A percentile compares a stretch with the other conserved stretches of the same genome.
phyloP scores from a whole-genome alignment of 2,888 invertebrate genomes.

The Salpingus planirostris region DNA sequence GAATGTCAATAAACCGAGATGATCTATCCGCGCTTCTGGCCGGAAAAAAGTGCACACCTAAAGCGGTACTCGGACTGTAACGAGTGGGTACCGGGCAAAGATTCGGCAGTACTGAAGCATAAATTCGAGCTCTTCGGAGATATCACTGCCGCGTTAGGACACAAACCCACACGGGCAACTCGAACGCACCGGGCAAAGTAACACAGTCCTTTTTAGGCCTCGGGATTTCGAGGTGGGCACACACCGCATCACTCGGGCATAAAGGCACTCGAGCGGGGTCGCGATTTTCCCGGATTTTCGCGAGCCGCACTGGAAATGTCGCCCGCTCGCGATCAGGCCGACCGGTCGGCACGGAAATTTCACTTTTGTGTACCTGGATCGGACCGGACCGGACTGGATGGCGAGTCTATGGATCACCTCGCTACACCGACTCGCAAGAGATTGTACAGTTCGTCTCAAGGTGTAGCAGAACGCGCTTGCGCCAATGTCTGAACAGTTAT shows the following conservation, averaged over 20 bases:
- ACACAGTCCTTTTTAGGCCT: too few relatives aligned
- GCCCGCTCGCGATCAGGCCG: constrained; percentile 3
- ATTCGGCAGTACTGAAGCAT: too few relatives aligned
- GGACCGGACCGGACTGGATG: not conserved
- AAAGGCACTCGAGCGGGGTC: too few relatives aligned
- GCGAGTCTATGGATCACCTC: constrained; percentile 2
- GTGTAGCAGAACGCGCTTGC: constrained; percentile 31
- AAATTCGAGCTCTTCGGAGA: too few relatives aligned
- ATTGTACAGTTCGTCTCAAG: constrained; percentile 35
- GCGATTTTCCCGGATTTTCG: too few relatives aligned
- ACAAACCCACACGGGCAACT: constrained; percentile 17
- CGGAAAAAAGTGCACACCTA: too few relatives aligned
- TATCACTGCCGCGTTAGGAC: constrained; percentile 15
- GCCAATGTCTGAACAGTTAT: constrained; percentile 34
- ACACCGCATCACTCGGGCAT: too few relatives aligned
- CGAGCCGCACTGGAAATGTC: constrained; percentile 1
- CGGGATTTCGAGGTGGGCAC: too few relatives aligned
- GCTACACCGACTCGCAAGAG: constrained; percentile 17
- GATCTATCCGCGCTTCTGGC: constrained; percentile 3
- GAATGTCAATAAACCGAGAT: constrained; percentile 3
- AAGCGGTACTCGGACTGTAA: too few relatives aligned
- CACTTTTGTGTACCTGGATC: constrained; percentile 30
- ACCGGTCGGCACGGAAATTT: constrained; percentile 23
- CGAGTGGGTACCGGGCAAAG: too few relatives aligned
- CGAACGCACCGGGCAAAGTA: too few relatives aligned